A percentile compares a stretch with the other conserved stretches of the same genome.
These are phyloP conservation scores for Rhinoptilus africanus DNA, from an alignment of 2,113 vertebrate genomes.

Conservation along the genomic window DNA sequence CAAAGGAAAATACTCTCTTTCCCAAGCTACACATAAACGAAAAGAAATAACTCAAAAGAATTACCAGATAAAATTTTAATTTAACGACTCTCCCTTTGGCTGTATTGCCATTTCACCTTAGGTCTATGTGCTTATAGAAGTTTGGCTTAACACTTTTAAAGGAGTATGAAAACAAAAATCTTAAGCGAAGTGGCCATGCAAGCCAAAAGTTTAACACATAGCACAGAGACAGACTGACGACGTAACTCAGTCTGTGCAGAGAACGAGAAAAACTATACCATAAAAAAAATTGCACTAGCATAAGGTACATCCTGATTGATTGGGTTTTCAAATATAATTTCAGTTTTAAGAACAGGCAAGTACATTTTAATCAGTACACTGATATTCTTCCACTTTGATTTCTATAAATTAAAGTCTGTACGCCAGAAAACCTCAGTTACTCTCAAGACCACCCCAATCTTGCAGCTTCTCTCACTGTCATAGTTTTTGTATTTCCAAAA, in stretches of 20 bases:
- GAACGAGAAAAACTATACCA: fast-evolving
- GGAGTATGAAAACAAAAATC: background rate
- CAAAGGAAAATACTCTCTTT: background rate
- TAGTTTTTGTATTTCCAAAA: background rate
- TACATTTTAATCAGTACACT: fast-evolving
- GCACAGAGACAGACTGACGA: fast-evolving
- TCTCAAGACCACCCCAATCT: fast-evolving
- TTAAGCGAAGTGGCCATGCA: background rate
- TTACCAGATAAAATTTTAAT: background rate
- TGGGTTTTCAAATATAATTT: fast-evolving
- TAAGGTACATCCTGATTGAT: background rate
- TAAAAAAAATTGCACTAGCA: background rate
- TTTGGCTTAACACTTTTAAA: background rate
- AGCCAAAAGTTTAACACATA: background rate
- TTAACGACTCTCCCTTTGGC: background rate
- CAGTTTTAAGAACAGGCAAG: background rate
- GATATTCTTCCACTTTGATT: background rate
- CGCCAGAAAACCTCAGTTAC: fast-evolving
- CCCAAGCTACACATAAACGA: background rate
- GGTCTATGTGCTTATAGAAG: background rate
- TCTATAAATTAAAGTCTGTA: background rate
- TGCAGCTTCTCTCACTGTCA: too few species aligned
- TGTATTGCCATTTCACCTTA: background rate
- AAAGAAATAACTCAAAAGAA: background rate
- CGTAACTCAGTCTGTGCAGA: fast-evolving